A percentile compares a stretch with the other conserved stretches of the same genome.
These are phyloP conservation scores for Tholera decimalis DNA, from an alignment of 2,888 invertebrate species.

Conservation along the genomic window DNA sequence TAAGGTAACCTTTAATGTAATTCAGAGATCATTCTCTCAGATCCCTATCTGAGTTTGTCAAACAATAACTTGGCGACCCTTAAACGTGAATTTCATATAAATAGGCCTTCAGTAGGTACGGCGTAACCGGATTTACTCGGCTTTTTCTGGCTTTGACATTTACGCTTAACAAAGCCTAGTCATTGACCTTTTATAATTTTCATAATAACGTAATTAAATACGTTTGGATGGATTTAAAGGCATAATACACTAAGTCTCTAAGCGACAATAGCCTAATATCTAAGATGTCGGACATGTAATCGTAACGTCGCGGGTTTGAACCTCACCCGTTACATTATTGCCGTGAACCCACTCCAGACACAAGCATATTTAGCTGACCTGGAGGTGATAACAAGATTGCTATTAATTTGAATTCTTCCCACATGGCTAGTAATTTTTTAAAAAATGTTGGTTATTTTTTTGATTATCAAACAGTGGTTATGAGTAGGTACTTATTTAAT, in stretches of 20 bases:
- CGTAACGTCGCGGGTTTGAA: too few species aligned
- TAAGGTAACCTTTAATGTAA: neutral
- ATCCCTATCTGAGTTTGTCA: neutral
- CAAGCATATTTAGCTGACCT: too few species aligned
- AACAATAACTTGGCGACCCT: neutral
- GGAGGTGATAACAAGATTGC: too few species aligned
- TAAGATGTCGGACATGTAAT: too few species aligned
- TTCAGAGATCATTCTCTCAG: neutral
- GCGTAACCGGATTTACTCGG: neutral
- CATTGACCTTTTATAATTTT: constrained; percentile 28
- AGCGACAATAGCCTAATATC: too few species aligned
- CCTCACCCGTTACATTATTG: too few species aligned
- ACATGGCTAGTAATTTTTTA: too few species aligned
- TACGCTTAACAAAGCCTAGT: neutral
- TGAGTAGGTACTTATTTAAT: too few species aligned
- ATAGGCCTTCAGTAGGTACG: neutral
- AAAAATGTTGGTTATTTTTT: too few species aligned
- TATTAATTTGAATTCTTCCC: too few species aligned
- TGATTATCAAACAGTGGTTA: too few species aligned
- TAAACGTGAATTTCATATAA: constrained; percentile 17
- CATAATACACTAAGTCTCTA: neutral
- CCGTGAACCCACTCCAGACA: too few species aligned
- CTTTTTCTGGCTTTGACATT: constrained; percentile 34
- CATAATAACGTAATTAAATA: constrained; percentile 4
- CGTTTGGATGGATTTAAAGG: neutral